A percentile compares a stretch with the other conserved stretches of the same genome.
phyloP scores from a whole-genome alignment of 2,797 vertebrate species.

The Lepidocolaptes lacrymiger region DNA sequence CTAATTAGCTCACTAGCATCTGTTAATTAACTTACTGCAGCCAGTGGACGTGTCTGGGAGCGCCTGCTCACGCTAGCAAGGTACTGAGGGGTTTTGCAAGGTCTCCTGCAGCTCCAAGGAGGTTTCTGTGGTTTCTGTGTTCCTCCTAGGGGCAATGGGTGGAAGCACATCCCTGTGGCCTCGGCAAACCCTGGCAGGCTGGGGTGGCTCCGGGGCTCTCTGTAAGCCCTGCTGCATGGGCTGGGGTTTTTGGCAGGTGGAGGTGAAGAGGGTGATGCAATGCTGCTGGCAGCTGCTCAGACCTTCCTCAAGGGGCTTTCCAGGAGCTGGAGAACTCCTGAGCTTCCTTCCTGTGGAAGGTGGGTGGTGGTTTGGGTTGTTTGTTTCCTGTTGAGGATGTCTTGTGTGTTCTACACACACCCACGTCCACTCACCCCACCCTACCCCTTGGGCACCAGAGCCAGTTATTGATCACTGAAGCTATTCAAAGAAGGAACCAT shows the following conservation, averaged over 20 bases:
- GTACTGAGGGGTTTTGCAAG: conserved; percentile 1
- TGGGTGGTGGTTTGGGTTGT: conserved; percentile 8
- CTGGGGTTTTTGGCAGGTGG: not conserved
- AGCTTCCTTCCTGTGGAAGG: conserved; percentile 37
- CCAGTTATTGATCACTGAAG: not conserved
- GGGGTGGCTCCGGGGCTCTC: not conserved
- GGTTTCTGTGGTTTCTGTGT: conserved; percentile 63
- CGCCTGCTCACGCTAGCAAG: accelerated
- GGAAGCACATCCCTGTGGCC: conserved; percentile 65
- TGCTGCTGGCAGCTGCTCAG: conserved; percentile 26
- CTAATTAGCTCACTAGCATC: not conserved
- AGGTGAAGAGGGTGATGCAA: not conserved
- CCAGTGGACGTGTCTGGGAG: not conserved
- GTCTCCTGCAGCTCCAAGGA: not conserved
- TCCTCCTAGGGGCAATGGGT: conserved; percentile 76
- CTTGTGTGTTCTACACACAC: not conserved
- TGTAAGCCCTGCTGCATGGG: not conserved
- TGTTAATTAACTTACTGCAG: not conserved
- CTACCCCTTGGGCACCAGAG: not conserved
- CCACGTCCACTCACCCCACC: not conserved
- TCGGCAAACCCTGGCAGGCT: not conserved
- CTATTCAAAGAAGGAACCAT: not conserved
- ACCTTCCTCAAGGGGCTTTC: conserved; percentile 27
- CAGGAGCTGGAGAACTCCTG: conserved; percentile 20
- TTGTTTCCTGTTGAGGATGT: not conserved